Conservation (phyloP, 2,888 invertebrate genomes). For the Saturnia japonica region DNA sequence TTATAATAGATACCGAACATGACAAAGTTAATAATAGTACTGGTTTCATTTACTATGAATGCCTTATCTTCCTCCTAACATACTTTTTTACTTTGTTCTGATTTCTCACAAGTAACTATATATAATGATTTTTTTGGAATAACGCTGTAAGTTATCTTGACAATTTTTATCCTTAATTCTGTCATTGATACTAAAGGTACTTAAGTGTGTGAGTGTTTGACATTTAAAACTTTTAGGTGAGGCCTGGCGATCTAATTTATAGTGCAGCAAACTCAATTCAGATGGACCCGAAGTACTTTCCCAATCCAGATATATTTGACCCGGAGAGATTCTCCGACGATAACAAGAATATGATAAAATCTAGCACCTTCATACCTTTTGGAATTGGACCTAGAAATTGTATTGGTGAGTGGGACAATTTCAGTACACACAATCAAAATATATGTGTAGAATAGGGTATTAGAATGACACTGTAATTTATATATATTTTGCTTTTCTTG, state of each 20-base stretch:
- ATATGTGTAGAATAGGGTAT: no score
- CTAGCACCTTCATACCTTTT: slow-evolving; percentile 77
- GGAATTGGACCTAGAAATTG: slow-evolving; percentile 80
- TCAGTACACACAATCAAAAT: background rate
- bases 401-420: slow-evolving; percentile 58
- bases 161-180: background rate
- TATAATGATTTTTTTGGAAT: no score
- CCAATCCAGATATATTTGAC: slow-evolving; percentile 58
- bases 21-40: no score
- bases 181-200: background rate
- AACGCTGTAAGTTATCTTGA: no score
- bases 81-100: no score
- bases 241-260: slow-evolving; percentile 42
- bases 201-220: background rate
- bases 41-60: no score
- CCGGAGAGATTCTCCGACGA: slow-evolving; percentile 74
- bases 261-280: slow-evolving; percentile 41
- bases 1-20: no score
- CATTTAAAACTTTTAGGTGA: slow-evolving; percentile 33
- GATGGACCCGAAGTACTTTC: slow-evolving; percentile 48
- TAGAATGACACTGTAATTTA: no score
- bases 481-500: no score
- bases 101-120: no score
- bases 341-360: slow-evolving; percentile 66
- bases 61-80: no score